phyloP scores from a whole-genome alignment of 2,797 vertebrate species.

The Simalia tracyae region DNA sequence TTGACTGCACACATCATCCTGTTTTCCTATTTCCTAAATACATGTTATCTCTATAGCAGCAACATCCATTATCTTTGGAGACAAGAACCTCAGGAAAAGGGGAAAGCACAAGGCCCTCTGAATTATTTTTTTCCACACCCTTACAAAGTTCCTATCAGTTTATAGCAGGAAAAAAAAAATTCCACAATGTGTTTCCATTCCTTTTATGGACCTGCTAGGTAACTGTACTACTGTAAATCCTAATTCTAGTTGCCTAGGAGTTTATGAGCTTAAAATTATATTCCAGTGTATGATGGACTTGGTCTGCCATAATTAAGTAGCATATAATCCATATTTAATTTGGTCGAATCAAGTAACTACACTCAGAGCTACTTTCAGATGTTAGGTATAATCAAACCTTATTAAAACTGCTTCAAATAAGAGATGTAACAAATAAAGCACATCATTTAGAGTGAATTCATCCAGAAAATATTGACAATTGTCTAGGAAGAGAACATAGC shows the following conservation, averaged over 20 bases:
- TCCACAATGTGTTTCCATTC: background rate
- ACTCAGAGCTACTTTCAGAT: conserved; percentile 23
- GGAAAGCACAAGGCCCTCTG: background rate
- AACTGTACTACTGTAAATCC: background rate
- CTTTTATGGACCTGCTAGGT: background rate
- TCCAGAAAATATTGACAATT: conserved; percentile 38
- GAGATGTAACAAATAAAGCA: conserved; percentile 31
- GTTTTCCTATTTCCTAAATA: background rate
- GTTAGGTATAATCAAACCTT: conserved; percentile 31
- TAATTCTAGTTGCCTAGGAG: background rate
- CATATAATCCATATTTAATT: conserved; percentile 35
- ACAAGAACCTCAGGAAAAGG: background rate
- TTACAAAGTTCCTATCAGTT: background rate
- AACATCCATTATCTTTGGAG: background rate
- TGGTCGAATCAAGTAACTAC: conserved; percentile 15
- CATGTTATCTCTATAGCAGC: background rate
- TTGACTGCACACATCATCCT: background rate
- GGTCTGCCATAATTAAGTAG: conserved; percentile 5
- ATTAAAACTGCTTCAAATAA: conserved; percentile 23
- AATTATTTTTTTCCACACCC: background rate
- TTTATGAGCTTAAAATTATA: background rate
- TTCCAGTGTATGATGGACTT: background rate
- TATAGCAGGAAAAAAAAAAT: background rate
- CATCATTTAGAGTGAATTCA: conserved; percentile 24
- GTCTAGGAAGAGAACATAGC: conserved; percentile 16